Conservation (phyloP, 2,888 invertebrate species). For the Lasius platythorax region DNA sequence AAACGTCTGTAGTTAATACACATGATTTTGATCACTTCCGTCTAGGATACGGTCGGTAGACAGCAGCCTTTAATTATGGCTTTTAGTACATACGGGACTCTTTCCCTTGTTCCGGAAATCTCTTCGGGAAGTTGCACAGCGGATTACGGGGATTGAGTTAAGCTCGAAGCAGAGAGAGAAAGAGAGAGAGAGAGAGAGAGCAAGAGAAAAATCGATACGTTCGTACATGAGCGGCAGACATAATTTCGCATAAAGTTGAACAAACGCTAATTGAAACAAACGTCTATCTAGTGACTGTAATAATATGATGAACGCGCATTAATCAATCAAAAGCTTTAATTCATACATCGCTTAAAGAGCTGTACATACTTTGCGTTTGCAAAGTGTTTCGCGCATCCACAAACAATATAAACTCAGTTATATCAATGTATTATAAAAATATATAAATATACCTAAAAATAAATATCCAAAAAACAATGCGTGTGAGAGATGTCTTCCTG, state of each 20-base stretch:
- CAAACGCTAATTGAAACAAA: conserved; percentile 61
- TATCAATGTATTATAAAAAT: neutral
- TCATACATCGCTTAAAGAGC: neutral
- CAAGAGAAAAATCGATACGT: conserved; percentile 35
- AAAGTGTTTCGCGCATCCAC: neutral
- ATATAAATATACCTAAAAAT: neutral
- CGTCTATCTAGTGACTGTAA: neutral
- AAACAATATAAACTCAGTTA: neutral
- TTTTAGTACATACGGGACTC: conserved; percentile 2
- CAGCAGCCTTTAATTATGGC: neutral
- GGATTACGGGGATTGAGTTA: conserved; percentile 35
- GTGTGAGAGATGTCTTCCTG: neutral
- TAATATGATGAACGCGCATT: neutral
- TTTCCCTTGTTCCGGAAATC: conserved; percentile 5
- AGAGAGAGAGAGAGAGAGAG: neutral
- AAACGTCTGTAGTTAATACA: neutral
- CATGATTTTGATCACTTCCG: neutral
- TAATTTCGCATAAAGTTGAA: conserved; percentile 45
- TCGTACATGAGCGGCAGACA: conserved; percentile 7
- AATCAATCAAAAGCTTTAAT: neutral
- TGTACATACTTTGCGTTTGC: neutral
- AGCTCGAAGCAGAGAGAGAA: conserved; percentile 17
- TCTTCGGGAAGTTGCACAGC: conserved; percentile 8
- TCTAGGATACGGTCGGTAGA: neutral
- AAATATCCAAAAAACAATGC: neutral